phyloP scores from a whole-genome alignment of 2,797 vertebrate genomes.

The Siniperca undulata region DNA sequence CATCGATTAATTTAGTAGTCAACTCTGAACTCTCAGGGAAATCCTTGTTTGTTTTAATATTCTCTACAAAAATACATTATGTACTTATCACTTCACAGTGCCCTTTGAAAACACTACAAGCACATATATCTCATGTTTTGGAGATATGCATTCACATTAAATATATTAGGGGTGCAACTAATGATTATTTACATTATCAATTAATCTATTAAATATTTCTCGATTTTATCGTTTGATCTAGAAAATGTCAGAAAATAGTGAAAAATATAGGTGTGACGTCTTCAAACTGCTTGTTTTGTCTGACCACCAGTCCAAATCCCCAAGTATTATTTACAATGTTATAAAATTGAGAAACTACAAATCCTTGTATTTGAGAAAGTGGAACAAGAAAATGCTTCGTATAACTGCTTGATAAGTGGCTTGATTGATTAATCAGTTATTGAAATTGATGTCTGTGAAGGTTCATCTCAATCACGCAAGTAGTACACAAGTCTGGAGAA shows the following conservation, averaged over 20 bases:
- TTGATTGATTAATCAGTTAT: background rate
- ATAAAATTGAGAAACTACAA: background rate
- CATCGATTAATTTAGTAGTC: background rate
- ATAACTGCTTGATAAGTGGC: background rate
- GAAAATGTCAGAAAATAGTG: background rate
- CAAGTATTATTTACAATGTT: background rate
- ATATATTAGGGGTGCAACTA: background rate
- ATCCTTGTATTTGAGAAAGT: background rate
- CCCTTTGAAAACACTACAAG: background rate
- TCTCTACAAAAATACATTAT: background rate
- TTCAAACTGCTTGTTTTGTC: background rate
- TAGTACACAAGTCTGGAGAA: background rate
- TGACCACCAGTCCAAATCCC: background rate
- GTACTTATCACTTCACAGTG: background rate
- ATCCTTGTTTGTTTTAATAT: background rate
- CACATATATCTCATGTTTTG: background rate
- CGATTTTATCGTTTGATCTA: background rate
- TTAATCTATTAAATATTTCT: background rate
- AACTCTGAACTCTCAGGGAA: background rate
- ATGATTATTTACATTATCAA: background rate
- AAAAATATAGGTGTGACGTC: background rate
- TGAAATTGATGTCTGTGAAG: background rate
- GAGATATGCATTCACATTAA: background rate
- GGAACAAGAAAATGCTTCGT: background rate
- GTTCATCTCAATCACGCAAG: background rate